Conservation (phyloP, 2,888 invertebrate genomes). For the Liodrosophila aerea region DNA sequence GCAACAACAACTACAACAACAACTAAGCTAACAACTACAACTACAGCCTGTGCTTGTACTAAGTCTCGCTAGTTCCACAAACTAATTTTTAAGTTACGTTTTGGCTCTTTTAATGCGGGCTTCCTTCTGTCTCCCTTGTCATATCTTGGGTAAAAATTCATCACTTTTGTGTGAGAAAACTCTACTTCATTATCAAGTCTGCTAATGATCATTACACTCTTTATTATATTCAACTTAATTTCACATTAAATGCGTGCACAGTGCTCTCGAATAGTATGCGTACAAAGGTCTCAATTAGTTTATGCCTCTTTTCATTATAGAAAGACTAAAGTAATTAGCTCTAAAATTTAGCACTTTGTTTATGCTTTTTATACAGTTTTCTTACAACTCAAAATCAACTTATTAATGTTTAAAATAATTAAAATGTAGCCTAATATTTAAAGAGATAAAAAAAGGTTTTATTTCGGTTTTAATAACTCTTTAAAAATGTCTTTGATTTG, state of each 20-base stretch:
- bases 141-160: not conserved
- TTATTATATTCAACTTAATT: not conserved
- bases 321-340: no score
- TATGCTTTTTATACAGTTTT: no score
- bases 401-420: no score
- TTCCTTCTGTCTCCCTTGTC: not conserved
- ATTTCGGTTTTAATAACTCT: no score
- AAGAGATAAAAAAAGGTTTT: no score
- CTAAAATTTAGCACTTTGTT: no score
- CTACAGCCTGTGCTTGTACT: not conserved
- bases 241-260: not conserved
- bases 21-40: conserved; percentile 9
- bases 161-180: not conserved
- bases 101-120: conserved; percentile 32
- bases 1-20: conserved; percentile 19
- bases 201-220: not conserved
- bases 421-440: no score
- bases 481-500: no score
- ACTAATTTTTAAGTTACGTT: conserved; percentile 33
- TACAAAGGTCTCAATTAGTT: no score
- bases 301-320: no score
- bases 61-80: conserved; percentile 24
- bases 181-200: not conserved
- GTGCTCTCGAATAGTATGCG: no score
- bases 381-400: no score